These are phyloP conservation scores for Vanessa cardui DNA, from an alignment of 2,888 invertebrate species.

Conservation along the genomic window DNA sequence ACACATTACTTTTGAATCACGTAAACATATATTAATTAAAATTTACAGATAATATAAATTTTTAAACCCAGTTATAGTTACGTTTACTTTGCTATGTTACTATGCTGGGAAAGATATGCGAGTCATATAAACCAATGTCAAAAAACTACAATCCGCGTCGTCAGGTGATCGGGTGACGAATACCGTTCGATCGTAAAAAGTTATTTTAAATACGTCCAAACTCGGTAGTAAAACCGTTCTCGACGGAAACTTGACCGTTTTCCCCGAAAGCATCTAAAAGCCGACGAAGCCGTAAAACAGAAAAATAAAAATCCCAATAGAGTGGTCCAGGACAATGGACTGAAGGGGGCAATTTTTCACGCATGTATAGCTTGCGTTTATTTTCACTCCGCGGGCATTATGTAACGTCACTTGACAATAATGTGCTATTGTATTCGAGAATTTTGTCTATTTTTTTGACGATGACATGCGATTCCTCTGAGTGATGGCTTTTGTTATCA, in stretches of 20 bases:
- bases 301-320: constrained; percentile 43
- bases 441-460: constrained; percentile 36
- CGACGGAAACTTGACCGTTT: constrained; percentile 2
- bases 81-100: too few species aligned
- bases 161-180: too few species aligned
- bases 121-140: too few species aligned
- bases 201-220: neutral
- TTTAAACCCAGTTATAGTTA: too few species aligned
- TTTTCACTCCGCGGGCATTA: constrained; percentile 39
- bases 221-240: neutral
- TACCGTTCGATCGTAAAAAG: neutral
- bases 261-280: constrained; percentile 38
- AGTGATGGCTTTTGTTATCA: constrained; percentile 20
- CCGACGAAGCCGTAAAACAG: constrained; percentile 41
- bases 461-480: constrained; percentile 26
- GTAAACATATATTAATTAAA: too few species aligned
- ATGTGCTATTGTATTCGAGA: constrained; percentile 35
- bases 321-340: constrained; percentile 39
- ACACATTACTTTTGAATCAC: too few species aligned
- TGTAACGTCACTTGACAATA: constrained; percentile 36
- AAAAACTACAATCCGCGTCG: too few species aligned
- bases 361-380: constrained; percentile 39
- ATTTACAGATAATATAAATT: too few species aligned
- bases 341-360: constrained; percentile 41
- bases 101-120: too few species aligned